Percentiles rank a stretch among this genome's conserved stretches.
Conservation (phyloP, 2,113 vertebrate species). For the Siniperca knerii region DNA sequence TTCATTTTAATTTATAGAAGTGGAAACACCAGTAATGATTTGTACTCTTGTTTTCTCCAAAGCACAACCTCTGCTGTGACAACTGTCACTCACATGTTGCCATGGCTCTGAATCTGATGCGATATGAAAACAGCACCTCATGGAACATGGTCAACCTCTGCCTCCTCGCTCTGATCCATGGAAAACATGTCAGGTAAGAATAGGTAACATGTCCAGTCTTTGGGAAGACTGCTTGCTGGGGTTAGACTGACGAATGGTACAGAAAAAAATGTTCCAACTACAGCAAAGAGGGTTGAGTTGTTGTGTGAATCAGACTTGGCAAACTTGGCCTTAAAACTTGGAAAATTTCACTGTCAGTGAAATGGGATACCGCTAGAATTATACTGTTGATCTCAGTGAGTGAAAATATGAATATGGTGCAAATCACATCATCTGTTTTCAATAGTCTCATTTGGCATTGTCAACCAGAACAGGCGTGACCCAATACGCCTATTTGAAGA, state of each 20-base stretch:
- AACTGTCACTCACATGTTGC: slow-evolving; percentile 99
- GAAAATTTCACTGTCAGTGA: background rate
- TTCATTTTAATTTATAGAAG: background rate
- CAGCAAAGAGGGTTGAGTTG: background rate
- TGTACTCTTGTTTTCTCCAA: slow-evolving; percentile 22
- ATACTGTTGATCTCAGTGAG: background rate
- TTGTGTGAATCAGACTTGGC: no score
- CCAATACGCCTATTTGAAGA: background rate
- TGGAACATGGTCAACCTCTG: slow-evolving; percentile 99
- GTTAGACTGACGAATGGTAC: background rate
- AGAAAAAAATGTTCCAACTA: background rate
- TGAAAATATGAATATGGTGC: no score
- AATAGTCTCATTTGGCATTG: no score
- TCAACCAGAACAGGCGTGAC: background rate
- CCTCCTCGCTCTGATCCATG: slow-evolving; percentile 90
- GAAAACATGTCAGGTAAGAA: slow-evolving; percentile 93
- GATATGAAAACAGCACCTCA: slow-evolving; percentile 93
- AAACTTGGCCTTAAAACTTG: no score
- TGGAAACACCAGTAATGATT: background rate
- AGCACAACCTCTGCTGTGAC: slow-evolving; percentile 99
- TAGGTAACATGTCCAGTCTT: no score
- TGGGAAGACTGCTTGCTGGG: background rate
- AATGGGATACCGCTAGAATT: background rate
- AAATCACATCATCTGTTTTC: background rate
- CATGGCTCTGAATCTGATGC: slow-evolving; percentile 97